Conservation (phyloP, 2,888 invertebrate genomes). For the Litoditis marina region DNA sequence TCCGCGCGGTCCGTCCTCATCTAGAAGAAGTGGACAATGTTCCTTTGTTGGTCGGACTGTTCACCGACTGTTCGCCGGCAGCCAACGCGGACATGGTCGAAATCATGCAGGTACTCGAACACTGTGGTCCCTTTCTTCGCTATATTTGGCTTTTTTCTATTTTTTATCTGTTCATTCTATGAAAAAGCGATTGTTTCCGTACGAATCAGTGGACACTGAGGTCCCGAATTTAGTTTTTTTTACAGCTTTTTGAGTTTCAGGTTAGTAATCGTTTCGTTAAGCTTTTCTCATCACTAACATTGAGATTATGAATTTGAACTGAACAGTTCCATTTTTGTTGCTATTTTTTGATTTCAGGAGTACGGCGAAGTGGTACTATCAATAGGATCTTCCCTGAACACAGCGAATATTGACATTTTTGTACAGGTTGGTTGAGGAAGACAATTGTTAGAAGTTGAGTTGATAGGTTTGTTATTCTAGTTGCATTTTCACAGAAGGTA, state of each 20-base stretch:
- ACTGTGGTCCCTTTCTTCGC: background rate
- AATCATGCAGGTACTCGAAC: constrained; percentile 75
- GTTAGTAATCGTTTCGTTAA: too few relatives aligned
- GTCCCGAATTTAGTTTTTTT: too few relatives aligned
- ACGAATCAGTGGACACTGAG: too few relatives aligned
- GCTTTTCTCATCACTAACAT: too few relatives aligned
- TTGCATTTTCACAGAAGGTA: too few relatives aligned
- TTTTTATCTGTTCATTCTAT: too few relatives aligned
- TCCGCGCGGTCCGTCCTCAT: constrained; percentile 80
- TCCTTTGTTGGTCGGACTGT: constrained; percentile 89
- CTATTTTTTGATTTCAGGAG: constrained; percentile 66
- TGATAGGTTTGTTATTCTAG: too few relatives aligned
- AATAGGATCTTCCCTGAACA: constrained; percentile 84
- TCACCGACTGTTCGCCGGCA: constrained; percentile 91
- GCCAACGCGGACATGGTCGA: constrained; percentile 82
- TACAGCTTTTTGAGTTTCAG: too few relatives aligned
- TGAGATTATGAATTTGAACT: too few relatives aligned
- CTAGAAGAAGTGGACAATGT: constrained; percentile 81
- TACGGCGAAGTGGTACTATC: constrained; percentile 87
- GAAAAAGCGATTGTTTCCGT: too few relatives aligned
- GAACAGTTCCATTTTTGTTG: too few relatives aligned
- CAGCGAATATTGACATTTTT: constrained; percentile 85
- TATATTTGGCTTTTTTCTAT: background rate
- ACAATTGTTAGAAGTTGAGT: too few relatives aligned
- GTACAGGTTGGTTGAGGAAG: constrained; percentile 70